Percentiles rank a stretch among this genome's conserved stretches.
phyloP scores from a whole-genome alignment of 2,888 invertebrate species.

The Dyspetes luteomarginatus region DNA sequence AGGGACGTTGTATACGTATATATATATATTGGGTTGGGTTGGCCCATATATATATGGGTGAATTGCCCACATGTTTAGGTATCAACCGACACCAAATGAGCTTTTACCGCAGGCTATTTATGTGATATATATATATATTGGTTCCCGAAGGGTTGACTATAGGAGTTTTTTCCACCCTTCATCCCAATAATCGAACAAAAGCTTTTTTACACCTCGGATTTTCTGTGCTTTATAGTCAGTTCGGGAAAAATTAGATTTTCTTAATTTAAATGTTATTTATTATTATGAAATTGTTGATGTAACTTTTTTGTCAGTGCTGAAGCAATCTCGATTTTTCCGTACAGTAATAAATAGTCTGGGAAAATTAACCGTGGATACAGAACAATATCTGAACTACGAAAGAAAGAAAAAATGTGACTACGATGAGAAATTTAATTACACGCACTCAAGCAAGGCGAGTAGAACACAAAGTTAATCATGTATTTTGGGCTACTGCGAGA shows the following conservation, averaged over 20 bases:
- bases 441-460: background rate
- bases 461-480: background rate
- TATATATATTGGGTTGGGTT: too few relatives aligned
- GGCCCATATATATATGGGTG: background rate
- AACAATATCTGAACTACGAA: background rate
- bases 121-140: constrained; percentile 2
- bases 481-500: constrained; percentile 5
- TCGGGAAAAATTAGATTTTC: background rate
- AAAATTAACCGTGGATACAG: background rate
- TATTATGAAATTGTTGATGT: background rate
- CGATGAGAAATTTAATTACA: constrained; percentile 43
- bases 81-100: constrained; percentile 12
- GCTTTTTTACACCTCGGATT: background rate
- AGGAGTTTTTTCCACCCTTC: constrained; percentile 6
- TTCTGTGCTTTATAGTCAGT: background rate
- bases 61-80: constrained; percentile 10
- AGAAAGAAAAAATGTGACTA: background rate
- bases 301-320: background rate
- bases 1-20: background rate
- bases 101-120: constrained; percentile 14
- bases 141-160: constrained; percentile 2
- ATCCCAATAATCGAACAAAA: constrained; percentile 10
- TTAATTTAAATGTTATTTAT: background rate
- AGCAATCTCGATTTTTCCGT: background rate
- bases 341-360: background rate